Base-by-base conservation (phyloP, 2,888 invertebrate species). In the Philhelius pedissequus region DNA sequence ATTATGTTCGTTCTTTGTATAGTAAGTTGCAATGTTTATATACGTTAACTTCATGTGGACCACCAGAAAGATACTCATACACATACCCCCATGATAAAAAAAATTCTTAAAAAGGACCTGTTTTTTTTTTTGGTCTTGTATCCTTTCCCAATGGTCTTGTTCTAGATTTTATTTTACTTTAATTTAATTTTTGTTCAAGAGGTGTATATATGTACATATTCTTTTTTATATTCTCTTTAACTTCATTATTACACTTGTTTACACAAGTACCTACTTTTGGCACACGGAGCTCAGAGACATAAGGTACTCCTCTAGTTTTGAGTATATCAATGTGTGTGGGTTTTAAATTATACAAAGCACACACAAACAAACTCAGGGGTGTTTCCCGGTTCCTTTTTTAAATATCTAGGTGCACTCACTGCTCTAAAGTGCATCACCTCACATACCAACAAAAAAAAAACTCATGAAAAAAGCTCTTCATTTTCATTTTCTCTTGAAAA, bases 221-320 rank as follows among this genome's bases (percentile, higher is more conserved):
- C n/a, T 45, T 64, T 71, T 40, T 35, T 35, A 4, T 18, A 7
- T 50, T 58, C 43, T 8, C 54, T 50, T 54, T 71, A 76, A 66
- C 64, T 81, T 78, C 60, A 78, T 82, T 78, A 82, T 73, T 82
- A 73, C 73, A 73, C 78, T 82, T 82, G 82, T 82, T 82, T 78
- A 82, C 73, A 48, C 52, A 62, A 66, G 76, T 76, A 45, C 66
- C 71, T 64, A 45, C 66, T 76, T 56, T 58, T 64, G 76, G 64
- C 62, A 52, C 22, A 64, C 40, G 66, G 43, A 54, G 43, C 45
- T 48, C 54, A 64, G 62, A 38, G 48, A 48, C 38, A 56, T 38
- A 50, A 54, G 25, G 35, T 48, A n/a, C 15, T 8, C 30, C 18
- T 27, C 22, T 13, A 4, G 1, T 1, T 22, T 22, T 13, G 6